Base-by-base conservation (phyloP, 2,888 invertebrate genomes). In the Rhaphigaster nebulosa region DNA sequence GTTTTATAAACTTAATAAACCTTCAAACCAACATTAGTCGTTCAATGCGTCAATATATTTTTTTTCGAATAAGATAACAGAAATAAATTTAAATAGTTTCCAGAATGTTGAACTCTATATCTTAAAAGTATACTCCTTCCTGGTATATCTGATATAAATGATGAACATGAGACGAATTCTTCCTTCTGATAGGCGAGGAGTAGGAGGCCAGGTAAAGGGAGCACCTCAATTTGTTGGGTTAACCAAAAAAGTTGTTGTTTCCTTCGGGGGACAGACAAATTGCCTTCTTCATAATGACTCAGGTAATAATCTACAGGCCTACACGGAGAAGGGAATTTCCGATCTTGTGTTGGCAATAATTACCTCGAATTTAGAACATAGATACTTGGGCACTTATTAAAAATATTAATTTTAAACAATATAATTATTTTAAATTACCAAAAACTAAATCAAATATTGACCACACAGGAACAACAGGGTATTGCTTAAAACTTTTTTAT, bases 181-280 rank as follows among this genome's bases (percentile, higher is more conserved):
- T 13, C 10, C 41, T 26, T 1, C 41, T 3, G 84, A 15, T 26
- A n/a, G n/a, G n/a, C 15, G 15, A 6, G 26, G 45, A 26, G 41
- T 45, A 23, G 80, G 18, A 26, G 41, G 8, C n/a, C 45, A 50
- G 84, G 45, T 45, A 84, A n/a, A 84, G 84, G 45, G n/a, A 84
- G 26, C 26, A 84, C 84, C 84, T 84, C 84, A 84, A 84, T 84
- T 45, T 84, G 84, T 84, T 18, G 45, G 13, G 6, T 50, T 45
- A 2, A 45, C 38, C 20, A 84, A 84, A 84, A 84, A 84, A 45
- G 84, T 41, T 84, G 84, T 84, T 84, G 10, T 6, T 12, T 76
- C 38, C 76, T 41, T n/a, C n/a, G 15, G 84, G 18, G 45, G 84
- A 5, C 41, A n/a, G 84, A 26, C 45, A 45, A 45, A 84, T 50